Evolutionary conservation across 2,888 invertebrate species (phyloP).

Genomic region (Andrena hattorfiana): DNA sequence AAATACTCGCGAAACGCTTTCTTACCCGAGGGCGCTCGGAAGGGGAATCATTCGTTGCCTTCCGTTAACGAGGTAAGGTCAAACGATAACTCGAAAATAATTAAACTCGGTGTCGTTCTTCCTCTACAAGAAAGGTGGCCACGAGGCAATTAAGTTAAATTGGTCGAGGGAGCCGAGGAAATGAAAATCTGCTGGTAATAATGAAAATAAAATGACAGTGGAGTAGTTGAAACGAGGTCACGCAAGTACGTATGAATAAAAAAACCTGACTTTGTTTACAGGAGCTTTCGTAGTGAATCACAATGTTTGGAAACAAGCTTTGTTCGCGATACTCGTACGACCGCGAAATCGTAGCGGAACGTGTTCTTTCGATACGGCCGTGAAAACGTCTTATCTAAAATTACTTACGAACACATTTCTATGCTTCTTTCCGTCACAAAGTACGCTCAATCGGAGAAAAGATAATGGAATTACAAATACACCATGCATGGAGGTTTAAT

Average conservation of each 20-base stretch:
- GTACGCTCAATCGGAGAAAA: constrained; percentile 49
- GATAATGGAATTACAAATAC: constrained; percentile 44
- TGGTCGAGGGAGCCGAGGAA: background rate
- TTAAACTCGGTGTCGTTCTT: background rate
- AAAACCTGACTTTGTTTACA: no score
- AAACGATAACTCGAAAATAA: background rate
- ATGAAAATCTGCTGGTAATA: background rate
- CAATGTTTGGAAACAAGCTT: background rate
- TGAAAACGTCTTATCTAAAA: constrained; percentile 51
- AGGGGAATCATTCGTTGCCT: constrained; percentile 4
- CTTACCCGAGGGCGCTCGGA: background rate
- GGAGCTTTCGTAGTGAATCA: background rate
- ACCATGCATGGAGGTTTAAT: constrained; percentile 50
- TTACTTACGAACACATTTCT: constrained; percentile 69
- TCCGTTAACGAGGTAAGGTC: background rate
- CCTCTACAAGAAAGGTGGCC: background rate
- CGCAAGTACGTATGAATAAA: no score
- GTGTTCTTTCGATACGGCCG: constrained; percentile 16
- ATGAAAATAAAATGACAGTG: background rate
- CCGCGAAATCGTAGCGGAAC: background rate
- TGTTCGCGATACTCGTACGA: constrained; percentile 1
- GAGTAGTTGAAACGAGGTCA: background rate
- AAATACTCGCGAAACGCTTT: constrained; percentile 21
- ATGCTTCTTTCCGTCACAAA: constrained; percentile 63
- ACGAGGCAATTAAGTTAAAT: background rate